Evolutionary conservation across 2,113 vertebrate genomes (phyloP).

Genomic region (Chelonoidis abingdonii): DNA sequence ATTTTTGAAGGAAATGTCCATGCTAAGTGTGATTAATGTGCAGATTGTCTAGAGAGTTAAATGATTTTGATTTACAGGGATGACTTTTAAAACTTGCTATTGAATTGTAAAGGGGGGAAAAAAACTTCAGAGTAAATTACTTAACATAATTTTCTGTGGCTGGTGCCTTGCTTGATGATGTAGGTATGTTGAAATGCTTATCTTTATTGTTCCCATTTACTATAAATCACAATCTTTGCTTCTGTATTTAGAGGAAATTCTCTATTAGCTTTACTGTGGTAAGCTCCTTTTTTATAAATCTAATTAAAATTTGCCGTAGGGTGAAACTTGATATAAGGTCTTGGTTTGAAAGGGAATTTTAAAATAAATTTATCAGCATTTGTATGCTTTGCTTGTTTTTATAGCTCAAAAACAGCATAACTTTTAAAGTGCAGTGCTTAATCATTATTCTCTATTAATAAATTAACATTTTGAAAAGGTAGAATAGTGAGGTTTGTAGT

Average conservation of each 20-base stretch:
- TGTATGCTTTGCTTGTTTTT: neutral
- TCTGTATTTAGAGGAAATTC: neutral
- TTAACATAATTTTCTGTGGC: neutral
- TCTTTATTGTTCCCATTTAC: constrained; percentile 7
- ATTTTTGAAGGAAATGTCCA: neutral
- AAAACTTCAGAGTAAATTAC: constrained; percentile 14
- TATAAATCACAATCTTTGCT: neutral
- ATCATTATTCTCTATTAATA: neutral
- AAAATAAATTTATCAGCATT: neutral
- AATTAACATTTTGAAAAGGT: neutral
- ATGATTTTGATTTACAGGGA: constrained; percentile 10
- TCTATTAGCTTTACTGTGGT: neutral
- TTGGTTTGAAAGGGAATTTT: neutral
- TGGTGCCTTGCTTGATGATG: neutral
- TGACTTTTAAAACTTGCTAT: neutral
- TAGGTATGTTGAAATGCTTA: neutral
- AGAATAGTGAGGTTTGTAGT: neutral
- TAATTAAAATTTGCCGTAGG: neutral
- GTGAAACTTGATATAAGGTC: neutral
- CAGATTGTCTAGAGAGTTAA: neutral
- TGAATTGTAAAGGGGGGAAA: neutral
- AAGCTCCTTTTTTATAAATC: neutral
- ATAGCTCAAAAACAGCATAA: neutral
- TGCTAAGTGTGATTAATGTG: neutral
- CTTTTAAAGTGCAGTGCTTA: neutral